phyloP scores from a whole-genome alignment of 37 sponge, comb jelly and placozoan genomes.

The Aphrocallistes beatrix region DNA sequence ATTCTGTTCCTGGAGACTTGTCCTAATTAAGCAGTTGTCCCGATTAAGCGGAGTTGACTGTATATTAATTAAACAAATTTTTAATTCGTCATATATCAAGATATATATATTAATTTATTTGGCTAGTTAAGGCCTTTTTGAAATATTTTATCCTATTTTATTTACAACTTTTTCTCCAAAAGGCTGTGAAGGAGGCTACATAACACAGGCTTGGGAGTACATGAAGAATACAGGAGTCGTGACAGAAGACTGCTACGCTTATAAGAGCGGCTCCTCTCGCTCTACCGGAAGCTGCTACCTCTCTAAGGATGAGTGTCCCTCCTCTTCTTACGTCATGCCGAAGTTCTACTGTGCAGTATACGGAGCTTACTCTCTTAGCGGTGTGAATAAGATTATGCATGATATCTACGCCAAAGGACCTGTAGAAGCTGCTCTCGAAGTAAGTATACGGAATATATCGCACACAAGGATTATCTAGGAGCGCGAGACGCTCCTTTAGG shows the following conservation, averaged over 20 bases:
- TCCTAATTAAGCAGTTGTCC: no score
- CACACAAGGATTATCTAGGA: no score
- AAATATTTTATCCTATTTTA: no score
- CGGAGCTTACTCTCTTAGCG: neutral
- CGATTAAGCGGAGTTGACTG: no score
- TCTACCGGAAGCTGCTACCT: neutral
- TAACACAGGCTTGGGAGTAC: neutral
- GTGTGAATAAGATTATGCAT: neutral
- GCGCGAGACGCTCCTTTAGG: no score
- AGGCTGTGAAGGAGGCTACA: slow-evolving; percentile 2
- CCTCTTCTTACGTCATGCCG: neutral
- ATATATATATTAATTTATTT: no score
- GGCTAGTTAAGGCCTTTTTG: no score
- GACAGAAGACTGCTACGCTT: slow-evolving; percentile 1
- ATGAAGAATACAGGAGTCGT: neutral
- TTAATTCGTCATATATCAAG: no score
- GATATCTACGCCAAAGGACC: neutral
- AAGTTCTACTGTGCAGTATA: slow-evolving; percentile 6
- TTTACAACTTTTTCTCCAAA: no score
- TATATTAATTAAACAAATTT: no score
- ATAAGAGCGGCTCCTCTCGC: neutral
- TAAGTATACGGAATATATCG: no score
- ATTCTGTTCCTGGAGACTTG: no score
- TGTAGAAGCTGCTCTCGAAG: neutral
- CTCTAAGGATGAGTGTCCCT: neutral